Conservation (phyloP, 2,888 invertebrate genomes). For the Loripinus fragilis region DNA sequence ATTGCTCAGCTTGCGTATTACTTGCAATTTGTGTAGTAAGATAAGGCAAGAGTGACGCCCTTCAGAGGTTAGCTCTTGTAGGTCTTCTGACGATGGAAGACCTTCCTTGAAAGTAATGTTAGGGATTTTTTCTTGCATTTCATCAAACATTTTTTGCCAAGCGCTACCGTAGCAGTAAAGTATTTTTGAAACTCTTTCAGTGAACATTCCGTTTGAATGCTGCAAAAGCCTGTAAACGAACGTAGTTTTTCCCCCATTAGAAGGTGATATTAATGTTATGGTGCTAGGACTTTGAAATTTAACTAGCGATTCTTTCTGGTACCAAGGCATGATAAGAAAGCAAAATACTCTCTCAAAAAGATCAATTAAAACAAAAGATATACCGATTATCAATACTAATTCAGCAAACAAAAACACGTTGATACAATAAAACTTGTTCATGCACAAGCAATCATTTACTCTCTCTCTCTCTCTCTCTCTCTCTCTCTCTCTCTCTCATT, state of each 20-base stretch:
- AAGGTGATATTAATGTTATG: background rate
- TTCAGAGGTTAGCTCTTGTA: background rate
- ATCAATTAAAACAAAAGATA: too few relatives aligned
- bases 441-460: too few relatives aligned
- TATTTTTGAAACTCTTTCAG: background rate
- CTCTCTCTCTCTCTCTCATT: too few relatives aligned
- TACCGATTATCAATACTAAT: too few relatives aligned
- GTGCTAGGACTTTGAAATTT: background rate
- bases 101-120: background rate
- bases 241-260: background rate
- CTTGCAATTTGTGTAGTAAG: background rate
- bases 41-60: background rate
- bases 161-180: slow-evolving; percentile 13
- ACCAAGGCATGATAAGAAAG: background rate
- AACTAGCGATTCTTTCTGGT: background rate
- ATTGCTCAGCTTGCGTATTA: background rate
- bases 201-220: background rate
- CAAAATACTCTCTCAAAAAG: too few relatives aligned
- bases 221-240: background rate
- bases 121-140: slow-evolving; percentile 5
- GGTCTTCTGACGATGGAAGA: background rate
- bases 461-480: too few relatives aligned
- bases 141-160: slow-evolving; percentile 21
- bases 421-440: too few relatives aligned
- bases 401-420: too few relatives aligned